These are phyloP conservation scores for Dermatemys mawii DNA, from an alignment of 2,113 vertebrate species.

Conservation along the genomic window DNA sequence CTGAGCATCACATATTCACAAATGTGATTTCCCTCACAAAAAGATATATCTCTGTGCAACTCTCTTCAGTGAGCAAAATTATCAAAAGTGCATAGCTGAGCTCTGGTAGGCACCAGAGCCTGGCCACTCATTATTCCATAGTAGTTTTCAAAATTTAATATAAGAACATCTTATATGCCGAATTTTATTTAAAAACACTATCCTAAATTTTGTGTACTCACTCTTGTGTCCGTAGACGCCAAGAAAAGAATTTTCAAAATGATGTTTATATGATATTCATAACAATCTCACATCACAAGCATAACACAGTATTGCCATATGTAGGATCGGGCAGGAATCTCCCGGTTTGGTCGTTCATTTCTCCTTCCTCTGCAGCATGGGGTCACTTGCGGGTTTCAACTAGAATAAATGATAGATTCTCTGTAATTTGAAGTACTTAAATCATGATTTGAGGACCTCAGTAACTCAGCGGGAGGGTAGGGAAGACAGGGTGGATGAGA, in stretches of 20 bases:
- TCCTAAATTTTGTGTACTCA: not conserved
- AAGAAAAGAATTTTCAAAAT: not conserved
- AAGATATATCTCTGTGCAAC: not conserved
- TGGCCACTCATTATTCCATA: not conserved
- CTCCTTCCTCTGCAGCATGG: not conserved
- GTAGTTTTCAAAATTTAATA: not conserved
- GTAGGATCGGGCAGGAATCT: not conserved
- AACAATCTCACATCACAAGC: not conserved
- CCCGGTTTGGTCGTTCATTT: not conserved
- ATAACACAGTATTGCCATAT: not conserved
- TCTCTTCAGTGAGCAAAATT: not conserved
- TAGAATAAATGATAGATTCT: not conserved
- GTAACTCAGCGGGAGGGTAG: not conserved
- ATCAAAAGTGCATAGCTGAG: not conserved
- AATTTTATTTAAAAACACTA: not conserved
- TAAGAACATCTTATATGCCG: not conserved
- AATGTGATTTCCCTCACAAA: not conserved
- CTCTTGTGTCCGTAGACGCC: not conserved
- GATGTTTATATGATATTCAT: not conserved
- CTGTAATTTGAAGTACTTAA: not conserved
- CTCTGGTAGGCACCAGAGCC: not conserved
- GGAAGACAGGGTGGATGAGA: not conserved
- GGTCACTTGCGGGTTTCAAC: not conserved
- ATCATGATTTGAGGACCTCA: not conserved
- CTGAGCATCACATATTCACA: not conserved